Conservation (phyloP, 2,888 invertebrate genomes). For the Acanthococcus lagerstroemiae region DNA sequence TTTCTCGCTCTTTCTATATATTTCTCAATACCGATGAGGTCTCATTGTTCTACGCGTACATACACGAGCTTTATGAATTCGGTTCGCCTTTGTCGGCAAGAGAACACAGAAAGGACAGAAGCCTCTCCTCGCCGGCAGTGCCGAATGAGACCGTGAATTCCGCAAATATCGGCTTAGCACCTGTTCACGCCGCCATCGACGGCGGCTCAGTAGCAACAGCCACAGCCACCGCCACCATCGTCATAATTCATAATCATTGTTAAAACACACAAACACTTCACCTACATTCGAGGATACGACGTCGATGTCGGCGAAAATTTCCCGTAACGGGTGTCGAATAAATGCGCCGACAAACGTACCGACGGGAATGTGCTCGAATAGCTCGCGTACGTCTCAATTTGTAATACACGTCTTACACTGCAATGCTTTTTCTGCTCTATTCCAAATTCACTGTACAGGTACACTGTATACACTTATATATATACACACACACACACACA, state of each 20-base stretch:
- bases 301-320: neutral
- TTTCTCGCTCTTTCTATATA: neutral
- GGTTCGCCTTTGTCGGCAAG: neutral
- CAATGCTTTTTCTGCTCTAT: too few species aligned
- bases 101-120: neutral
- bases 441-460: too few species aligned
- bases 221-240: neutral
- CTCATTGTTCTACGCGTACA: slow-evolving; percentile 14
- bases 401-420: too few species aligned
- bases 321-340: neutral
- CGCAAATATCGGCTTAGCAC: slow-evolving; percentile 23
- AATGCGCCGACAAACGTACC: neutral
- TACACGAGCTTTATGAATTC: slow-evolving; percentile 16
- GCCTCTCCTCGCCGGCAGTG: neutral
- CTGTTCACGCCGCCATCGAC: slow-evolving; percentile 5
- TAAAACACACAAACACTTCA: neutral
- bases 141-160: slow-evolving; percentile 14
- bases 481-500: too few species aligned
- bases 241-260: neutral
- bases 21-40: neutral
- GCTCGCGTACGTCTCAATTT: too few species aligned
- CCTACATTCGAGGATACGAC: too few species aligned
- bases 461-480: too few species aligned
- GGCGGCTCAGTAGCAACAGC: too few species aligned
- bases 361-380: too few species aligned